phyloP scores from a whole-genome alignment of 2,797 vertebrate genomes.

The Fundulus diaphanus region DNA sequence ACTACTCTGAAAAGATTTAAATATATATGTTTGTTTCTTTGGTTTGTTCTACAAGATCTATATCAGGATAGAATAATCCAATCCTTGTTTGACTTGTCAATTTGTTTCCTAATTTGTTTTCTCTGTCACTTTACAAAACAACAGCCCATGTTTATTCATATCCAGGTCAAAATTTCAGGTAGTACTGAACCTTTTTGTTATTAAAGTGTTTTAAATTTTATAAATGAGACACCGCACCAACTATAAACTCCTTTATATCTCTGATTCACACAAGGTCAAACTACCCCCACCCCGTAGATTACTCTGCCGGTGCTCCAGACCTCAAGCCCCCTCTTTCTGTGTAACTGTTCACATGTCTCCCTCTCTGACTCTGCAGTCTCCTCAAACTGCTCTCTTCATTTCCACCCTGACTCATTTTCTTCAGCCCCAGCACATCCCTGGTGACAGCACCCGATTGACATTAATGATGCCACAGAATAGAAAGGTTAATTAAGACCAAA shows the following conservation, averaged over 20 bases:
- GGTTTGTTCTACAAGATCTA: too few species aligned
- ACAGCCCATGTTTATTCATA: conserved; percentile 40
- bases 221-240: conserved; percentile 31
- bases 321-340: conserved; percentile 38
- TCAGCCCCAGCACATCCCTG: conserved; percentile 62
- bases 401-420: conserved; percentile 55
- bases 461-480: conserved; percentile 70
- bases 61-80: neutral
- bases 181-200: conserved; percentile 2
- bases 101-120: conserved; percentile 32
- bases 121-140: conserved; percentile 30
- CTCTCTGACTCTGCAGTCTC: conserved; percentile 44
- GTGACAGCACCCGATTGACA: conserved; percentile 74
- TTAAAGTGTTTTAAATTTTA: conserved; percentile 5
- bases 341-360: conserved; percentile 54
- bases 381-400: conserved; percentile 50
- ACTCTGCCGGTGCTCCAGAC: conserved; percentile 44
- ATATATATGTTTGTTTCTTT: too few species aligned
- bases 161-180: conserved; percentile 24
- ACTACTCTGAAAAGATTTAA: too few species aligned
- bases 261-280: conserved; percentile 50
- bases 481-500: conserved; percentile 84
- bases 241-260: conserved; percentile 38
- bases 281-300: conserved; percentile 12
- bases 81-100: neutral